Conservation (phyloP, 2,113 vertebrate genomes). For the Oryzias melastigma region DNA sequence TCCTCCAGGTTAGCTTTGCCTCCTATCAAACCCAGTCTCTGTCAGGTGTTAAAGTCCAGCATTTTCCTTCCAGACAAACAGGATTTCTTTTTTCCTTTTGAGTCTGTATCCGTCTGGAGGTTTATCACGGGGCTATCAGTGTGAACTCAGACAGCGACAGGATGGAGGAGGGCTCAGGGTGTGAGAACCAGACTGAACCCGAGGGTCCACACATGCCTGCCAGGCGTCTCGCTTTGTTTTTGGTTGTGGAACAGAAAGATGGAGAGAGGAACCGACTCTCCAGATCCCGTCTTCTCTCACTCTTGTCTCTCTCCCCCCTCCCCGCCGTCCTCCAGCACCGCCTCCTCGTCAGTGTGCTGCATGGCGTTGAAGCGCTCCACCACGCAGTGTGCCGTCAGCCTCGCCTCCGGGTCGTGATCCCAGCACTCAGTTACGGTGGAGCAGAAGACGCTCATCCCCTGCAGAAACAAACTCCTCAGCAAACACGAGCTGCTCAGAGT, state of each 20-base stretch:
- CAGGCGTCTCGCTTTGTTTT: not conserved
- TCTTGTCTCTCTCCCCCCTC: conserved; percentile 32
- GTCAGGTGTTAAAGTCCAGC: too few relatives aligned
- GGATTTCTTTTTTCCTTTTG: too few relatives aligned
- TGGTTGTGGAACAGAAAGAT: conserved; percentile 2
- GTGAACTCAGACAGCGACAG: conserved; percentile 8
- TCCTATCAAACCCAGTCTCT: too few relatives aligned
- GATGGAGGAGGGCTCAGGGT: not conserved
- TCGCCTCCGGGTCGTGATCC: conserved; percentile 92
- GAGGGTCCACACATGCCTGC: conserved; percentile 15
- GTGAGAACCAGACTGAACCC: conserved; percentile 3
- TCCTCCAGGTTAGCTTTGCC: too few relatives aligned
- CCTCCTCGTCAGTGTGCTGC: conserved; percentile 67
- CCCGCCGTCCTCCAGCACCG: conserved; percentile 59
- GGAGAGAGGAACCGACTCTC: not conserved
- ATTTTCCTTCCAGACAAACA: too few relatives aligned
- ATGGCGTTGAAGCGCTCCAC: conserved; percentile 84
- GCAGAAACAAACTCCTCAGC: conserved; percentile 8
- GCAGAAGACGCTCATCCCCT: conserved; percentile 87
- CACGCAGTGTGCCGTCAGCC: conserved; percentile 88
- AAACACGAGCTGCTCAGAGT: too few relatives aligned
- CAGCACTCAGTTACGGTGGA: conserved; percentile 88
- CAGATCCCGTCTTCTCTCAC: conserved; percentile 5
- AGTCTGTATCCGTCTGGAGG: too few relatives aligned
- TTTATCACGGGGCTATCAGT: not conserved